These are phyloP conservation scores for Neotragus pygmaeus DNA, from an alignment of 2,113 vertebrate species.

Conservation along the genomic window DNA sequence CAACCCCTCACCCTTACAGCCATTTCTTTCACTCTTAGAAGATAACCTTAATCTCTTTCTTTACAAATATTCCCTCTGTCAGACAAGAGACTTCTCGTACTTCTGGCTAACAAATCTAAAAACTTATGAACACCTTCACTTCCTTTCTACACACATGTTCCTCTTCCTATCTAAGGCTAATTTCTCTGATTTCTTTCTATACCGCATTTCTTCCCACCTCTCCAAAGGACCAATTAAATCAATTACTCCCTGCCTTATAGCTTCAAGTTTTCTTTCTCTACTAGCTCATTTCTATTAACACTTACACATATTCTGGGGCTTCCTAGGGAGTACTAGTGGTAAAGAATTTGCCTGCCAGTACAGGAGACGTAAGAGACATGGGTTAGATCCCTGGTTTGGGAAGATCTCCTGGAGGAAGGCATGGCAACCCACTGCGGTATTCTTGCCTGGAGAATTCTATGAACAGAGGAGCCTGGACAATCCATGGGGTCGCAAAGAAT, in stretches of 20 bases:
- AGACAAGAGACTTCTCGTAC: background rate
- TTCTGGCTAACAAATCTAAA: background rate
- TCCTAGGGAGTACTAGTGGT: background rate
- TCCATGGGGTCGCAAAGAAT: fast-evolving
- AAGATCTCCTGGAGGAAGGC: background rate
- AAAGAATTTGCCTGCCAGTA: background rate
- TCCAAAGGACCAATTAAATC: background rate
- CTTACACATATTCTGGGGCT: background rate
- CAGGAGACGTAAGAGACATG: background rate
- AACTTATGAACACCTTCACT: background rate
- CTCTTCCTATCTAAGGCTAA: background rate
- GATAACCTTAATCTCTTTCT: background rate
- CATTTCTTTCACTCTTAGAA: background rate
- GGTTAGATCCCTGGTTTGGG: background rate
- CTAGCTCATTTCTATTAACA: background rate
- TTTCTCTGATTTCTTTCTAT: background rate
- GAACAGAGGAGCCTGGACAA: background rate
- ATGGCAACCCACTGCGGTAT: background rate
- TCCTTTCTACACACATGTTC: background rate
- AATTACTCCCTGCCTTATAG: background rate
- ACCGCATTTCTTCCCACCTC: background rate
- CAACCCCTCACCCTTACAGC: background rate
- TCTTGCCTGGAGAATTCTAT: background rate
- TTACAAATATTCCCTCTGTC: background rate
- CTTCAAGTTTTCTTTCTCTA: background rate